Evolutionary conservation across 2,113 vertebrate species (phyloP), one percentile per base, ranked within the genome.

Genomic region (Ascaphus truei): DNA sequence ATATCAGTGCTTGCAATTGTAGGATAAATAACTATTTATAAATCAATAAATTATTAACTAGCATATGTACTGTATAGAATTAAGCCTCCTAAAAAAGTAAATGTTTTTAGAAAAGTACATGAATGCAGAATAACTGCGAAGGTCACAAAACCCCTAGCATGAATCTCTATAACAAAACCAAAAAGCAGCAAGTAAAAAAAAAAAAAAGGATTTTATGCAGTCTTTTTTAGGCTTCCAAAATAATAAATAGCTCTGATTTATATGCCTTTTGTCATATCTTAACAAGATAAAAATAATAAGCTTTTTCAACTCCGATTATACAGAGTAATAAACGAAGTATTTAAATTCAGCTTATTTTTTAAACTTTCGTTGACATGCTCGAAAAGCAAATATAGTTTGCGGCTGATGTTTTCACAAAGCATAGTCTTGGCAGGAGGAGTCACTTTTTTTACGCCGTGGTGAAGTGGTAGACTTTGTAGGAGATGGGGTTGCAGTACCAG

Each of bases 391-490:
- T 13, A 53, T 16, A 50, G 45, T 20, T 56, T 66, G 43, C 43
- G 37, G 2, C 68, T 60, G 51, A 25, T 1, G 4, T 52, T 73
- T 78, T 90, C 73, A 96, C 75, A 95, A 81, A 77, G 89, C 88
- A 16, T 92, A 93, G 75, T 98, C 95, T 57, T 93, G 91, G 59
- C 88, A 89, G 3, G 88, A 84, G 2, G 81, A 80, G 29, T 98
- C 94, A 0, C 82, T 81, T 73, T 94, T 96, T 72, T 88, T 92
- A 72, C 97, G 94, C 13, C 95, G 89, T 1, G 96, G 95, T 1
- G 96, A 98, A 2, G 94, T 92, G 39, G 85, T 82, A 27, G 90
- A 83, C 83, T 92, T 97, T 0, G 96, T 98, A 10, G 96, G 97
- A 0, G 96, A 98, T 0, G 93, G 95, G 15, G 95, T 98, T 2